phyloP scores from a whole-genome alignment of 2,113 vertebrate genomes.

The Callionymus lyra region DNA sequence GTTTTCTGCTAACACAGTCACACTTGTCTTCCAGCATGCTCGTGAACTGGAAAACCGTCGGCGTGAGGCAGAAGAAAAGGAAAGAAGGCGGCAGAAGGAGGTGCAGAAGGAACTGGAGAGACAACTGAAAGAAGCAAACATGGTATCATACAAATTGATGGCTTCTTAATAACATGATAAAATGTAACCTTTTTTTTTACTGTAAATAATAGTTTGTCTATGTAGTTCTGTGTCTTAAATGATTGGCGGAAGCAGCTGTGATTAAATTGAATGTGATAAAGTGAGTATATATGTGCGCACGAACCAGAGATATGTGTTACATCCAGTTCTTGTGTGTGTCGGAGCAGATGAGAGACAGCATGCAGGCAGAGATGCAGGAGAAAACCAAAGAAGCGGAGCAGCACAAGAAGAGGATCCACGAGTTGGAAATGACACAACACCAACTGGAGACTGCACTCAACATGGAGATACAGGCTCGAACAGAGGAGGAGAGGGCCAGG shows the following conservation, averaged over 20 bases:
- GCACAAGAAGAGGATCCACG: conserved; percentile 62
- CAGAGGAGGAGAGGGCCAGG: conserved; percentile 62
- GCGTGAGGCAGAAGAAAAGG: conserved; percentile 53
- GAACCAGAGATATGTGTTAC: conserved; percentile 8
- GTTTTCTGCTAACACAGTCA: too few relatives aligned
- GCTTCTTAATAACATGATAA: too few relatives aligned
- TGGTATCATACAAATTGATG: conserved; percentile 37
- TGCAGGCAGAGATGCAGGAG: conserved; percentile 59
- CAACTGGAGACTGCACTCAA: conserved; percentile 62
- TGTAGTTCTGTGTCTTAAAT: too few relatives aligned
- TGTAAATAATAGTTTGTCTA: too few relatives aligned
- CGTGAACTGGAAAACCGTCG: conserved; percentile 56
- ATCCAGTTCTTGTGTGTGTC: conserved; percentile 2
- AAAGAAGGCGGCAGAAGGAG: conserved; percentile 56
- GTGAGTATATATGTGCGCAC: too few relatives aligned
- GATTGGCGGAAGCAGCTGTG: too few relatives aligned
- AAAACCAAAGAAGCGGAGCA: conserved; percentile 57
- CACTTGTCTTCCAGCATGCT: conserved; percentile 48
- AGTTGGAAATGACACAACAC: conserved; percentile 64
- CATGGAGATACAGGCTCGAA: conserved; percentile 63
- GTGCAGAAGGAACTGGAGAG: conserved; percentile 64
- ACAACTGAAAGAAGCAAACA: conserved; percentile 63
- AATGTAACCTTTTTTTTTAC: conserved; percentile 10
- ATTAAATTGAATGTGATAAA: too few relatives aligned
- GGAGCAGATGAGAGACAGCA: conserved; percentile 54